Percentiles rank a stretch among this genome's conserved stretches.
Evolutionary conservation across 2,888 invertebrate genomes (phyloP).

Genomic region (Acanthosepion esculentum): DNA sequence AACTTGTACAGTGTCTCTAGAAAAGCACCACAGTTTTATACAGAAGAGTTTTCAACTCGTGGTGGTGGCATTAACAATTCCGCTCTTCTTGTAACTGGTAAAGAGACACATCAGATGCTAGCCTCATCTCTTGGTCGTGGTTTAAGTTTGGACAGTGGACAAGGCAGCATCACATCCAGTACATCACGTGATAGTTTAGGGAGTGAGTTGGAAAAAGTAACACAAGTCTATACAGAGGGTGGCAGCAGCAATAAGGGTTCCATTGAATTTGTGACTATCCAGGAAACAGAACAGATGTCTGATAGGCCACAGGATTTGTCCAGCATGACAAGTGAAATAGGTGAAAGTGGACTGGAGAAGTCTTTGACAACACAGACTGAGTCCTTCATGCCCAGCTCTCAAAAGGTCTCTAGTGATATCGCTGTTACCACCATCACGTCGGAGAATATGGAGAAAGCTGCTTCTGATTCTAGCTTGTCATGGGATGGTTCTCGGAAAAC

Average conservation of each 20-base stretch:
- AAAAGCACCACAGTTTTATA: neutral
- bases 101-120: neutral
- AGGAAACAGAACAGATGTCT: neutral
- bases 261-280: neutral
- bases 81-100: neutral
- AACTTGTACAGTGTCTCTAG: neutral
- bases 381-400: neutral
- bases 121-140: neutral
- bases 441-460: neutral
- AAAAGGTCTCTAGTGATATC: neutral
- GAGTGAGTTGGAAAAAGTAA: neutral
- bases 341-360: neutral
- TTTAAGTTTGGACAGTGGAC: neutral
- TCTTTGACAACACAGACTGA: neutral
- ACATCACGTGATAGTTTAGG: neutral
- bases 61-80: neutral
- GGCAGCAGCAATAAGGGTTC: constrained; percentile 19
- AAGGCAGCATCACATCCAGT: constrained; percentile 20
- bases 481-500: neutral
- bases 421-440: neutral
- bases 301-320: neutral
- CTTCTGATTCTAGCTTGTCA: neutral
- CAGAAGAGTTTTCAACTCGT: neutral
- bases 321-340: neutral
- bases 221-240: neutral